Evolutionary conservation across 1,140 invertebrate genomes (phyloP), one percentile per base, ranked within the genome.

Genomic region (Drosophila triauraria): DNA sequence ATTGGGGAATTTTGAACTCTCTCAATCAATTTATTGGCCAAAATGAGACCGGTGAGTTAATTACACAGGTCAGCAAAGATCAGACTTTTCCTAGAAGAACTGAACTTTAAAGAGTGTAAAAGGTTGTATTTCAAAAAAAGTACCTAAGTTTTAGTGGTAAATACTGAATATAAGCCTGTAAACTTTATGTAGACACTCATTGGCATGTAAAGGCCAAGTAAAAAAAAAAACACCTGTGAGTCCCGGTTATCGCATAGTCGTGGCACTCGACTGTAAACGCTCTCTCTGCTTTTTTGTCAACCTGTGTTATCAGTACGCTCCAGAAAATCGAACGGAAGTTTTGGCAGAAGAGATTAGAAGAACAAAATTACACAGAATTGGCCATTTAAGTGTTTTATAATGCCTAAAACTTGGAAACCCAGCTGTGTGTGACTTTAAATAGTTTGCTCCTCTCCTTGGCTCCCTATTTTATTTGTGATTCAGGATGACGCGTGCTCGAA

Each of bases 401-500:
- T 40, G 17, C 13, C 6, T 43, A 15, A 42, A 4, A 40, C 3
- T 35, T 2, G 10, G 9, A 10, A 35, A 35, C 9, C 32, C 32
- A 35, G 32, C 32, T 35, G 32, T 25, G 13, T 7, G 15, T 61
- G 6, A 30, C 23, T 38, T 38, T 44, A 1, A 27, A 35, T 30
- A 5, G 0, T 12, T 17, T 9, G 17, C 17, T 23, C 23, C 23
- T 42, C n/a, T 4, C 6, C 40, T 6, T 15, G 5, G 15, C 15
- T 42, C 15, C 40, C 23, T 35, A 20, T 30, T 27, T 27, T 20
- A 46, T 23, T 25, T 46, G 23, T 54, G 40, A 67, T 68, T 68
- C 25, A 54, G 67, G 60, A 75, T 58, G 51, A 38, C 61, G 38
- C 54, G 48, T 51, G 17, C 32, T 30, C 13, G 0, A 17, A 68